Base-by-base conservation (phyloP, 1,140 invertebrate species). In the Macrobrachium nipponense region DNA sequence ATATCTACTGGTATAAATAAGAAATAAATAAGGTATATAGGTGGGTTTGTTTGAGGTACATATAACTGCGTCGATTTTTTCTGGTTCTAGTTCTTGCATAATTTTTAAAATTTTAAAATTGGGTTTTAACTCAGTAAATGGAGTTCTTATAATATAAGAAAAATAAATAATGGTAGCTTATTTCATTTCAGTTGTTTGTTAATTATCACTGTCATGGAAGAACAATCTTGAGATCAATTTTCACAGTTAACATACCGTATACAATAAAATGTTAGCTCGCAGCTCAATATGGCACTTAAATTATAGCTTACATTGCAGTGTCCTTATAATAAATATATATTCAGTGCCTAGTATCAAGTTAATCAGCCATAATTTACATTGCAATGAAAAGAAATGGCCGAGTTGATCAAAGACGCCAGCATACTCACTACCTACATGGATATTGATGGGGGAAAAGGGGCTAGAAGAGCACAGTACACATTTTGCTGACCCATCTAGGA, bases 31-130 rank as follows among this genome's bases (percentile, higher is more conserved):
- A 70, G 76, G 79, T 78, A 81, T 62, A 72, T 82, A 81, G 72
- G 85, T 75, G 78, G 85, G 84, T 70, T 86, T 86, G 18, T 64
- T 86, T 80, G 84, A 86, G 84, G 84, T 86, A 86, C 84, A 86
- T 60, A 70, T 43, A 27, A 70, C 68, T 70, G 68, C 68, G 68
- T 70, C 51, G 44, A 27, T 70, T 70, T 68, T 70, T 70, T 36
- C 5, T 27, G n/a, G n/a, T 70, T 27, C n/a, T 0, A 68, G 27
- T 17, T 68, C 27, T 68, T n/a, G 27, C 36, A 7, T 27, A 70
- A 43, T 70, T 70, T 70, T 15, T n/a, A 6, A 70, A 51, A 51
- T 51, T 12, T 51, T 51, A 12, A 51, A 10, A 51, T 51, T 6
- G 5, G 12, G 51, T 51, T 51, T 51, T 51, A 51, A 51, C 7